Evolutionary conservation across 1,140 invertebrate species (phyloP), one percentile per base, ranked within the genome.

Genomic region (Lordiphosa collinella): DNA sequence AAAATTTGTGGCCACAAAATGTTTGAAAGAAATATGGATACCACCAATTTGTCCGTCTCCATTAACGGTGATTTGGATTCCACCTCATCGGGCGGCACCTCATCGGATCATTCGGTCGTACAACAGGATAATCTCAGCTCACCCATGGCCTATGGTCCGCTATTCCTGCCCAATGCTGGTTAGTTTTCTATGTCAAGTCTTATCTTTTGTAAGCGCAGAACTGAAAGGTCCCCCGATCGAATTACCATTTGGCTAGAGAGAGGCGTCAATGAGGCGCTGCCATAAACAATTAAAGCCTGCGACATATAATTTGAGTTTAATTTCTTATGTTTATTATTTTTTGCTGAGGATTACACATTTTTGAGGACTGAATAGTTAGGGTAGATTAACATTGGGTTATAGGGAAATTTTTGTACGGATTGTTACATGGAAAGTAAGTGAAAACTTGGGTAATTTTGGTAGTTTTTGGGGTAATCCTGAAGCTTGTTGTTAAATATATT

Each of bases 111-210:
- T 57, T 86, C 86, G 5, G 66, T 84, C 12, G 62, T 66, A 35
- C 80, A 87, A 29, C 87, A 88, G 50, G 87, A 88, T 53, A 78
- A 74, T 18, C 76, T 88, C n/a, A 88, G 80, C 44, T 88, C 86
- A 7, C 84, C 87, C 1, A 75, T 87, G 57, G 78, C 84, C 55
- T 88, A 88, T 37, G 84, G 82, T 2, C 66, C 84, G 4, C 58
- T 88, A 38, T 88, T 87, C 64, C 49, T 88, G 44, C 75, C 71
- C 18, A 88, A 88, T 68, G 51, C 79, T 70, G 86, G 86, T 88
- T 52, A 85, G 86, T 47, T 5, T 5, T 35, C 36, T 43, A 22
- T 29, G 37, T 54, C 43, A 18, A 41, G 46, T 31, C 58, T 73
- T 79, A 79, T 79, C 63, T 49, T 55, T 37, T 37, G 37, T 47